Evolutionary conservation across 2,797 vertebrate genomes (phyloP).

Genomic region (Tenualosa thibaudeaui): DNA sequence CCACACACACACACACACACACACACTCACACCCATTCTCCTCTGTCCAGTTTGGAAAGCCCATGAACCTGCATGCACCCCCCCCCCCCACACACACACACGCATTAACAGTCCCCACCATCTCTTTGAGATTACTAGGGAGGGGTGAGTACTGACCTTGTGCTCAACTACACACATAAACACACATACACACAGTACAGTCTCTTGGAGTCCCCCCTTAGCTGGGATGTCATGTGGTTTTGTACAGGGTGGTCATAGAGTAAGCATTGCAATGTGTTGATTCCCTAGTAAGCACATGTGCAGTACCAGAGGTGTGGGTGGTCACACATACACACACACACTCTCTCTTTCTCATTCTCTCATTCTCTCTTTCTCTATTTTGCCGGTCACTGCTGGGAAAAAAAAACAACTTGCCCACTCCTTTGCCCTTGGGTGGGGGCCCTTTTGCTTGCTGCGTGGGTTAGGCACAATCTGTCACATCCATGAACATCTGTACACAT

Average conservation of each 20-base stretch:
- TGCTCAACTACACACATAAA: slow-evolving; percentile 5
- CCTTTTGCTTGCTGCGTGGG: neutral
- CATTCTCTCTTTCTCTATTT: neutral
- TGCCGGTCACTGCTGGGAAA: neutral
- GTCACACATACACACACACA: neutral
- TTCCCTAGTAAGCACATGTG: neutral
- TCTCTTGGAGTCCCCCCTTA: neutral
- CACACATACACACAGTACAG: neutral
- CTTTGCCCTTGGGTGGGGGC: slow-evolving; percentile 11
- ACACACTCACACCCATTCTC: neutral
- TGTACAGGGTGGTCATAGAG: neutral
- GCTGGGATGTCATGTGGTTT: neutral
- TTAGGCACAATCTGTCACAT: slow-evolving; percentile 8
- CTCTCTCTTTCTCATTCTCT: neutral
- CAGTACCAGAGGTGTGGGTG: neutral
- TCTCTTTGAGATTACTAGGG: too few relatives aligned
- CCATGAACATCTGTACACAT: neutral
- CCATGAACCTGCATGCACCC: neutral
- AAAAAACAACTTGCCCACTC: neutral
- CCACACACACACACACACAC: neutral
- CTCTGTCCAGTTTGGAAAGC: neutral
- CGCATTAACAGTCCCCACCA: too few relatives aligned
- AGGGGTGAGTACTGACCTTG: neutral
- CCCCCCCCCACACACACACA: neutral
- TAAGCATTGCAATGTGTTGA: slow-evolving; percentile 1